These are phyloP conservation scores for Uloborus plumipes DNA, from an alignment of 2,888 invertebrate genomes.

Conservation along the genomic window DNA sequence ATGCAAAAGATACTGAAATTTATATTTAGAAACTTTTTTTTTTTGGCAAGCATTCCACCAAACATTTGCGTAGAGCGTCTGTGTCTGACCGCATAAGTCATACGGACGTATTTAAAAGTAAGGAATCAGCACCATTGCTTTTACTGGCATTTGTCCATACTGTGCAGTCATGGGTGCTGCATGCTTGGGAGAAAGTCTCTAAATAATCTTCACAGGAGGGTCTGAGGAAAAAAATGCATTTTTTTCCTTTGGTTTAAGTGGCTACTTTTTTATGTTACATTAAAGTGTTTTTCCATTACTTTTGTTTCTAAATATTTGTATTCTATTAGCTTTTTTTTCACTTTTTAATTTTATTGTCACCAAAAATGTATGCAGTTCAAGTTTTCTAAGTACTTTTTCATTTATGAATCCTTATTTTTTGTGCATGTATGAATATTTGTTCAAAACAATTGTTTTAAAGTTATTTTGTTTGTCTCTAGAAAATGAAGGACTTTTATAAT, in stretches of 20 bases:
- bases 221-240: background rate
- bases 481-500: too few species aligned
- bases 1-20: constrained; percentile 36
- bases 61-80: constrained; percentile 24
- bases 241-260: background rate
- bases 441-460: too few species aligned
- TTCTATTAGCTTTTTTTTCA: background rate
- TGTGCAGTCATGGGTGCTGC: constrained; percentile 41
- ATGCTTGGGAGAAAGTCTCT: constrained; percentile 51
- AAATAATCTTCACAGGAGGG: constrained; percentile 43
- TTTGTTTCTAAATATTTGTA: background rate
- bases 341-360: background rate
- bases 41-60: constrained; percentile 24
- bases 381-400: background rate
- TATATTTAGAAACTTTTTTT: constrained; percentile 25
- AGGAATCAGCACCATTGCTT: constrained; percentile 43
- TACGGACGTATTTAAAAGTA: constrained; percentile 53
- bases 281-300: background rate
- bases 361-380: background rate
- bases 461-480: too few species aligned
- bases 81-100: constrained; percentile 39
- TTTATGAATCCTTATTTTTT: too few species aligned
- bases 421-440: too few species aligned
- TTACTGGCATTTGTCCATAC: constrained; percentile 61
- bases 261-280: background rate